Evolutionary conservation across 2,888 invertebrate species (phyloP).

Genomic region (Habroteleia sp.): DNA sequence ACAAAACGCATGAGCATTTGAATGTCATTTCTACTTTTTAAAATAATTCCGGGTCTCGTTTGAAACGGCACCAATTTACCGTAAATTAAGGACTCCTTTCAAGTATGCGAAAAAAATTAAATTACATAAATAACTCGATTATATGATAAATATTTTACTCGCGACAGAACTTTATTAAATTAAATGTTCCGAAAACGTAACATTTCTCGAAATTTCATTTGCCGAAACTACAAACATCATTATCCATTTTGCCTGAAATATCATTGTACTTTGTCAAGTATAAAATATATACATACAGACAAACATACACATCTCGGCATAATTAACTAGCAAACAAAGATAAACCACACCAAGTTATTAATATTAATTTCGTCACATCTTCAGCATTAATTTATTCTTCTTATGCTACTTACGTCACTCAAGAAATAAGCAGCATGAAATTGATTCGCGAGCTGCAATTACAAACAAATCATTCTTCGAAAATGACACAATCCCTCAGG

Average conservation of each 20-base stretch:
- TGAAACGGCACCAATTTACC: no score
- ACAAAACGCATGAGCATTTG: no score
- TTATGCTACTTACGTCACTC: no score
- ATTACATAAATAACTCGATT: no score
- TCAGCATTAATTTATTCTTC: slow-evolving; percentile 19
- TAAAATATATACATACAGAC: slow-evolving; percentile 14
- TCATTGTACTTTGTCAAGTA: slow-evolving; percentile 25
- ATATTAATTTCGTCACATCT: slow-evolving; percentile 32
- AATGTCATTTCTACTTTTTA: no score
- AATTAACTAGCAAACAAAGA: slow-evolving; percentile 39
- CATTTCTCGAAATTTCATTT: slow-evolving; percentile 31
- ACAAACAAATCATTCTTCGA: not conserved
- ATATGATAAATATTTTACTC: no score
- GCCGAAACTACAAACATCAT: slow-evolving; percentile 31
- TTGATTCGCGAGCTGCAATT: no score
- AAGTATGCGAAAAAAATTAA: no score
- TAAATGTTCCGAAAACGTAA: slow-evolving; percentile 3
- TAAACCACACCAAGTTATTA: slow-evolving; percentile 34
- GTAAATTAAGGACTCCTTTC: no score
- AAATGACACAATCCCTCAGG: not conserved
- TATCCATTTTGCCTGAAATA: slow-evolving; percentile 37
- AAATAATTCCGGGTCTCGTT: no score
- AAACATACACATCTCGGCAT: slow-evolving; percentile 12
- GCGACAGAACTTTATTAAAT: slow-evolving; percentile 1
- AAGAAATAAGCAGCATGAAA: no score